These are phyloP conservation scores for Anoura caudifer DNA, from an alignment of 2,113 vertebrate genomes.

Conservation along the genomic window DNA sequence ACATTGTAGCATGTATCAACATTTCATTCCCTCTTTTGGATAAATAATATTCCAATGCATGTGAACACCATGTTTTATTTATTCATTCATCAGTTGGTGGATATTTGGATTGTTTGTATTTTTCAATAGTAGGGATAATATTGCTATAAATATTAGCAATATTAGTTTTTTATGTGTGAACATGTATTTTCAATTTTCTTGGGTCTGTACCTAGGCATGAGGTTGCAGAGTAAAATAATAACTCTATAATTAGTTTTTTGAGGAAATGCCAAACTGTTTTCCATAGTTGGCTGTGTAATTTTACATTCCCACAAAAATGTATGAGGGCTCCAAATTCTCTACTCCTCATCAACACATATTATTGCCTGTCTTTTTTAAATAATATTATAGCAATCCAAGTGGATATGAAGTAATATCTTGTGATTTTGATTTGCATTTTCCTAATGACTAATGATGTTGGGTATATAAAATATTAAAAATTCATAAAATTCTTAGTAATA, in stretches of 20 bases:
- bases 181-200: neutral
- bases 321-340: neutral
- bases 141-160: neutral
- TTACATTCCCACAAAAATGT: neutral
- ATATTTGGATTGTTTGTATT: neutral
- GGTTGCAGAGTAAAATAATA: neutral
- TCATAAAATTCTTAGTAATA: neutral
- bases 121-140: neutral
- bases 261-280: neutral
- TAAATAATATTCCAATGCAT: neutral
- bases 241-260: neutral
- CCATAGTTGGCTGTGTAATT: neutral
- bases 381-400: neutral
- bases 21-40: neutral
- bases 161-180: neutral
- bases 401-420: neutral
- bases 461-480: neutral
- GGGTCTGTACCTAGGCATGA: neutral
- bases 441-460: neutral
- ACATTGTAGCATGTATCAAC: neutral
- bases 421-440: neutral
- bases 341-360: neutral
- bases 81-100: neutral
- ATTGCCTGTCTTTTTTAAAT: neutral
- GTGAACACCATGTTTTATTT: neutral